Evolutionary conservation across 2,797 vertebrate genomes (phyloP), one percentile per base, ranked within the genome.

Genomic region (Hapalemur alaotrensis): DNA sequence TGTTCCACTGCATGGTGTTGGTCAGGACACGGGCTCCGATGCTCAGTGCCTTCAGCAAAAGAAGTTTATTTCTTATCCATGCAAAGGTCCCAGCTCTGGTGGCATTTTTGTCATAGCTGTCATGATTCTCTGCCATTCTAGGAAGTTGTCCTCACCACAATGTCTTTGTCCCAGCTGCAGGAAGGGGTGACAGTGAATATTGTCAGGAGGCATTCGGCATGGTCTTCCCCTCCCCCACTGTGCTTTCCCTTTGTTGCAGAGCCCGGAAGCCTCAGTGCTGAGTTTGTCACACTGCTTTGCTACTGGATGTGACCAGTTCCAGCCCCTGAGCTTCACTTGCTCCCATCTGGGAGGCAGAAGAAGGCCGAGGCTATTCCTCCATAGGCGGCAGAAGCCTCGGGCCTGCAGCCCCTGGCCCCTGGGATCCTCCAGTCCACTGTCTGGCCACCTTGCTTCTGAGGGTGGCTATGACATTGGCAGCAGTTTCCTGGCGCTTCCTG

Each of bases 181-280:
- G 76, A 95, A 35, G 32, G 35, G 20, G 18, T 5, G 65, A 57
- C 1, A 5, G 41, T n/a, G 63, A 67, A 14, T 52, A 10, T 41
- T 9, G 18, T 7, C 28, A 43, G 32, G n/a, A 15, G 30, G 8
- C 15, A 1, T 15, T 79, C 14, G 23, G 73, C 35, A 4, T 18
- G 54, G 41, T 15, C 3, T 22, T n/a, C 25, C 18, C 41, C 20
- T 2, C 0, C 1, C 4, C 67, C 7, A 0, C 54, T 14, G 0
- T 3, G 57, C 41, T 75, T 38, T 65, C 28, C 46, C 20, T 69
- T 43, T 22, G 48, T 38, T 17, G 41, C 61, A 78, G 67, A 67
- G 73, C 79, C 88, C 43, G 2, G 69, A 80, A 63, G 43, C 57
- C 38, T 93, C 10, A 0, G 32, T 3, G 9, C 23, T 32, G 11